Evolutionary conservation across 1,140 invertebrate genomes (phyloP), one percentile per base, ranked within the genome.

Genomic region (Formica selysi): DNA sequence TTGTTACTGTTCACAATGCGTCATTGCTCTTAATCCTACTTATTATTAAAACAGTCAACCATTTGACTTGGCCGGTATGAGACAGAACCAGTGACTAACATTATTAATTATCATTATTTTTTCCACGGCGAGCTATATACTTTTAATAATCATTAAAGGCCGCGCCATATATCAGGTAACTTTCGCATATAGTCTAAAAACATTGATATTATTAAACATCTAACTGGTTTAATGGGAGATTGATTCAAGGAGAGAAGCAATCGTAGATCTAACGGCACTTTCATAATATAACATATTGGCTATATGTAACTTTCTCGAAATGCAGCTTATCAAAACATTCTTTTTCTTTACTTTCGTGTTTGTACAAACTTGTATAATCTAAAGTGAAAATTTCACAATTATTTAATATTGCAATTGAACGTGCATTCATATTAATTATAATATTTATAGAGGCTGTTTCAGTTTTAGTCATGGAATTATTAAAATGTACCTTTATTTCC

Each of bases 41-140:
- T 81, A 73, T 79, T 79, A 38, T 59, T 91, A 93, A 83, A 81
- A 92, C 90, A 93, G 86, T 92, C 90, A 90, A 91, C 59, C 88
- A 22, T 71, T 68, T 91, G 61, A 76, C 41, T 86, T 76, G 29
- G 41, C 64, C 71, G 61, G 70, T 44, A 48, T 22, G 0, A 32
- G 1, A 32, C 0, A 32, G 48, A 85, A 80, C 76, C 86, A 57
- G 13, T 70, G 26, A 62, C 76, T 80, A 88, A 81, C 51, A 38
- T 74, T 89, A 89, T 67, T 76, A 86, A 80, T 87, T 86, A 67
- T 73, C 57, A 86, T 76, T 59, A 87, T 44, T 74, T 19, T 44
- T 51, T 76, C 59, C 36, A 57, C 38, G 62, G 32, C 71, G 71
- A 87, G 61, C 38, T 80, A 48, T 68, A 61, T 59, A 38, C 36